Percentiles rank a stretch among this genome's conserved stretches.
phyloP scores from a whole-genome alignment of 92 coral and sea anemone species.

The Phenganax stokvisi region DNA sequence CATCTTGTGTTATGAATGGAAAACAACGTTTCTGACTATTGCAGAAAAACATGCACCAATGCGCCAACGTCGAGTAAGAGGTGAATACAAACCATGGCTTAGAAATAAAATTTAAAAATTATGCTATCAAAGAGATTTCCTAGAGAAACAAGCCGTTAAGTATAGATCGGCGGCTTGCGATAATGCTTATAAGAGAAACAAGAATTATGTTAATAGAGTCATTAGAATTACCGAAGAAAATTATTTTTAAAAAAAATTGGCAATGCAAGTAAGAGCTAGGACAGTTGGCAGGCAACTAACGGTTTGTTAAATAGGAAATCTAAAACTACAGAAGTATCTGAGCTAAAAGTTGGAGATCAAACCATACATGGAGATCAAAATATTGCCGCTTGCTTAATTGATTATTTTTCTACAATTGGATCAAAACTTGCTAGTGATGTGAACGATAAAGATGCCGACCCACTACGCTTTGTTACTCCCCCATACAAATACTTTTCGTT shows the following conservation, averaged over 20 bases:
- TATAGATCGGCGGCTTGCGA: no score
- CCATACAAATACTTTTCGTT: background rate
- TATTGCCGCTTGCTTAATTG: background rate
- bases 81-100: background rate
- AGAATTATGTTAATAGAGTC: no score
- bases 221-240: no score
- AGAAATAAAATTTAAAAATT: background rate
- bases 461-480: slow-evolving; percentile 8
- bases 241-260: no score
- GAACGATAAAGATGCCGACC: background rate
- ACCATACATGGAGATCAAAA: background rate
- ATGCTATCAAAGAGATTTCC: background rate
- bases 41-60: slow-evolving; percentile 18
- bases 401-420: slow-evolving; percentile 4
- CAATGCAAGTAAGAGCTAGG: no score
- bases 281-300: no score
- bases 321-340: no score
- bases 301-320: no score
- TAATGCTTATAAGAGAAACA: no score
- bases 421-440: slow-evolving; percentile 5
- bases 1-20: slow-evolving; percentile 19
- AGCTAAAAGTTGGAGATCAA: no score
- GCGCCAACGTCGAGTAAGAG: no score
- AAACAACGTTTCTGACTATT: slow-evolving; percentile 19
- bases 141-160: background rate